Evolutionary conservation across 2,113 vertebrate genomes (phyloP).

Genomic region (Lethenteron camtschaticum): DNA sequence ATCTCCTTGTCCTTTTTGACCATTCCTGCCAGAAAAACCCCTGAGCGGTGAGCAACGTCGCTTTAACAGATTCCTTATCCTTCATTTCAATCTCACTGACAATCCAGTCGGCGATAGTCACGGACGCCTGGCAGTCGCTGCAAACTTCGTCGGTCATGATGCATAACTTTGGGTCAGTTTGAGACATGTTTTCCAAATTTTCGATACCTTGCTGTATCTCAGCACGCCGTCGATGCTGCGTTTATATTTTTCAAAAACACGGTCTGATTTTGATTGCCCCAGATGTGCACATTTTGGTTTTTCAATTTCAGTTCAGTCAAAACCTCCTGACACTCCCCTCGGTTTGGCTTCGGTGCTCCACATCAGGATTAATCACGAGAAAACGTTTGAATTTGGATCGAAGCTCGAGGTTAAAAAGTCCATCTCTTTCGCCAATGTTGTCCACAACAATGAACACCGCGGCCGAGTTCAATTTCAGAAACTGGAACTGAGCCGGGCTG

Average conservation of each 20-base stretch:
- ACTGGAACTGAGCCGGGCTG: conserved; percentile 19
- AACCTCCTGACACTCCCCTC: conserved; percentile 10
- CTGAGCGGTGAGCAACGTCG: neutral
- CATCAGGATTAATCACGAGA: conserved; percentile 17
- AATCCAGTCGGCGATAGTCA: neutral
- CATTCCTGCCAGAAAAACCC: too few relatives aligned
- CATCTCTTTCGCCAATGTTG: conserved; percentile 19
- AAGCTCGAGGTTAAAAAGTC: conserved; percentile 22
- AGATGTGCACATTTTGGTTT: conserved; percentile 15
- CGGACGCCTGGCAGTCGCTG: neutral
- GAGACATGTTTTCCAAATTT: conserved; percentile 16
- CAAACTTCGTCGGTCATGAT: neutral
- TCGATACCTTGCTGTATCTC: conserved; percentile 12
- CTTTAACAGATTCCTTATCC: neutral
- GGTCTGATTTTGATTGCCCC: conserved; percentile 12
- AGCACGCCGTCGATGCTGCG: conserved; percentile 14
- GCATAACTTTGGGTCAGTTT: neutral
- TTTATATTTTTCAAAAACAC: conserved; percentile 15
- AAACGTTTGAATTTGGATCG: conserved; percentile 15
- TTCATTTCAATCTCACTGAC: neutral
- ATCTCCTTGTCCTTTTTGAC: conserved; percentile 8
- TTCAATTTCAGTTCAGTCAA: conserved; percentile 14
- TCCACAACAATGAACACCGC: conserved; percentile 30
- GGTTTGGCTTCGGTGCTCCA: neutral
- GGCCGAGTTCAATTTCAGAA: conserved; percentile 31